phyloP scores from a whole-genome alignment of 2,888 invertebrate genomes.

The Gnatocerus cornutus region DNA sequence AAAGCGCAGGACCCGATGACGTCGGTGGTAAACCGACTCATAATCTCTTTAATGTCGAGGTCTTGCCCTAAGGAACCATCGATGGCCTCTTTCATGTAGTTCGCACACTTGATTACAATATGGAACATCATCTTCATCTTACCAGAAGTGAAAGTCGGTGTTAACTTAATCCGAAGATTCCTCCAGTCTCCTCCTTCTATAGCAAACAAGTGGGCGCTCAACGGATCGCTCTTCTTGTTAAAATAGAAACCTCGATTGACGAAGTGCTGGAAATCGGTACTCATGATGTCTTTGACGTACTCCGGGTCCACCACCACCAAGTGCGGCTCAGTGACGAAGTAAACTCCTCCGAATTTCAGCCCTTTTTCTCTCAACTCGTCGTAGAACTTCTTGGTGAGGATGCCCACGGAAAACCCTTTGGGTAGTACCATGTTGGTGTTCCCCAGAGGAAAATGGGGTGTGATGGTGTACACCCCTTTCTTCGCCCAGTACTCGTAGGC shows the following conservation, averaged over 20 bases:
- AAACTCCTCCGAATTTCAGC: conserved; percentile 32
- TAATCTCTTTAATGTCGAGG: conserved; percentile 68
- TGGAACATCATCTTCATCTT: conserved; percentile 70
- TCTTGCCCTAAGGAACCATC: conserved; percentile 35
- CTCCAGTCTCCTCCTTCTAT: conserved; percentile 68
- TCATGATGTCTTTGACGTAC: conserved; percentile 57
- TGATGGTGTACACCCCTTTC: conserved; percentile 17
- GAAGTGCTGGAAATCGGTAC: conserved; percentile 62
- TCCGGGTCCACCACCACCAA: conserved; percentile 60
- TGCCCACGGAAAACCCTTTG: conserved; percentile 18
- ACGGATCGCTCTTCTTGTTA: conserved; percentile 56
- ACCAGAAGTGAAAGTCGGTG: conserved; percentile 56
- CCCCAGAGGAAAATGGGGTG: conserved; percentile 27
- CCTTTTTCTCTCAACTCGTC: conserved; percentile 26
- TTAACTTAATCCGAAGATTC: conserved; percentile 70
- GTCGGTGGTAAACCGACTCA: conserved; percentile 75
- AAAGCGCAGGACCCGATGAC: conserved; percentile 76
- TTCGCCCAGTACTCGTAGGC: conserved; percentile 29
- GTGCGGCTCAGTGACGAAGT: conserved; percentile 49
- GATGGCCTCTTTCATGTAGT: conserved; percentile 58
- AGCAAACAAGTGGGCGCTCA: conserved; percentile 58
- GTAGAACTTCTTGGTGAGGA: conserved; percentile 29
- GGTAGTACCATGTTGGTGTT: conserved; percentile 15
- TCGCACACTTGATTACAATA: conserved; percentile 67
- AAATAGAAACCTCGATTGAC: conserved; percentile 57